Evolutionary conservation across 2,113 vertebrate species (phyloP), one percentile per base, ranked within the genome.

Genomic region (Astatoreochromis straeleni): DNA sequence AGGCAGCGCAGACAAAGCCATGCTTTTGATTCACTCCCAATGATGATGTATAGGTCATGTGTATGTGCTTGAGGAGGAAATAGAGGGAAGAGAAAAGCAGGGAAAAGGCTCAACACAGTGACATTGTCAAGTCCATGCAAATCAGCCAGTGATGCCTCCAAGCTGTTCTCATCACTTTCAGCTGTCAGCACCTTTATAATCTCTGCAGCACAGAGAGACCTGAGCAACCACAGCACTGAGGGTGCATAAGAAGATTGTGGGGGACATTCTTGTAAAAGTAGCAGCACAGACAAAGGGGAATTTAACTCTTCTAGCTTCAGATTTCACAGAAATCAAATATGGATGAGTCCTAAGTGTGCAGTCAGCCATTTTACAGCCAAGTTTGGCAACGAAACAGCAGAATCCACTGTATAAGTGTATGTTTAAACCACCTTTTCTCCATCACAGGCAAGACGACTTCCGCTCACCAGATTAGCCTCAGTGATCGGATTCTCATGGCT

Each of bases 131-230:
- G 73, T 88, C 88, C 80, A 79, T 29, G 79, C 87, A 88, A 87
- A 92, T 94, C 90, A 91, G 84, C 29, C 31, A 80, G 40, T 87
- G 91, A 94, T 93, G 90, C 87, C 87, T 92, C 91, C 91, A 83
- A 94, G 89, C 93, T 93, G 94, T 89, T 88, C 87, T 91, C 80
- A 70, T 79, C 81, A 81, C 88, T 82, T 19, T 21, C 10, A 78
- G 47, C 87, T 92, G 85, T 94, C 92, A 85, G 89, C 89, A 63
- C 88, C 87, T 81, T 81, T 83, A 21, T 75, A 68, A 86, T 88
- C 82, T 87, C 81, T 60, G 81, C 63, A 40, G 60, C 80, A 49
- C 58, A 17, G 65, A 86, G 91, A 90, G 92, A 94, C 86, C 84
- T 31, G 87, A 93, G 84, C 85, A 92, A 90, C 86, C 31, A 29